phyloP scores from a whole-genome alignment of 2,113 vertebrate species.

The Tringa solitaria region DNA sequence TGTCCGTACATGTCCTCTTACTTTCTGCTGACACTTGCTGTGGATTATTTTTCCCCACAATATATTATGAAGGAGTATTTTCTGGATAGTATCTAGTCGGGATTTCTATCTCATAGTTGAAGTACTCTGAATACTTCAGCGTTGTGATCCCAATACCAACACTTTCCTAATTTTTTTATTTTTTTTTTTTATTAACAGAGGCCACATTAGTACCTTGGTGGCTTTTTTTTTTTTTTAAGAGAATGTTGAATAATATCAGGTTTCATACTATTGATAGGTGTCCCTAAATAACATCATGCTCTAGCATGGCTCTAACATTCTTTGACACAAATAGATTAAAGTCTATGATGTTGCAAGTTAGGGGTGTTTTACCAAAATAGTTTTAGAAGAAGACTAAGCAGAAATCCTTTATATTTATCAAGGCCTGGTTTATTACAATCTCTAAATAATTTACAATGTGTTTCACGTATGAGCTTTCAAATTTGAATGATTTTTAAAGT shows the following conservation, averaged over 20 bases:
- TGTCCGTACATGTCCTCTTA: fast-evolving
- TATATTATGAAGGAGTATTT: not conserved
- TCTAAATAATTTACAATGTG: not conserved
- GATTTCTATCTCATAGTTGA: not conserved
- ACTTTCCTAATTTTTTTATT: not conserved
- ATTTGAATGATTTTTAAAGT: not conserved
- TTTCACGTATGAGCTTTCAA: not conserved
- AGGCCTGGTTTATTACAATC: not conserved
- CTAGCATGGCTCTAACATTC: not conserved
- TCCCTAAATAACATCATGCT: not conserved
- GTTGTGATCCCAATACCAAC: not conserved
- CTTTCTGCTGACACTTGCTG: not conserved
- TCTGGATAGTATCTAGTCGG: not conserved
- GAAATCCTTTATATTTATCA: not conserved
- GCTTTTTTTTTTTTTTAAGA: not conserved
- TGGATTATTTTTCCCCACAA: not conserved
- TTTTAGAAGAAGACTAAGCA: not conserved
- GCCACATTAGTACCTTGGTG: not conserved
- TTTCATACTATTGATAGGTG: not conserved
- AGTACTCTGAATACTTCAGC: not conserved
- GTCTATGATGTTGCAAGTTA: not conserved
- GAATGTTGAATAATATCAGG: not conserved
- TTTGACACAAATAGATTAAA: not conserved
- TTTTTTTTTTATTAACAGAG: not conserved
- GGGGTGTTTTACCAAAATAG: not conserved